Conservation (phyloP, 2,888 invertebrate species). For the Ischnus inquisitorius region DNA sequence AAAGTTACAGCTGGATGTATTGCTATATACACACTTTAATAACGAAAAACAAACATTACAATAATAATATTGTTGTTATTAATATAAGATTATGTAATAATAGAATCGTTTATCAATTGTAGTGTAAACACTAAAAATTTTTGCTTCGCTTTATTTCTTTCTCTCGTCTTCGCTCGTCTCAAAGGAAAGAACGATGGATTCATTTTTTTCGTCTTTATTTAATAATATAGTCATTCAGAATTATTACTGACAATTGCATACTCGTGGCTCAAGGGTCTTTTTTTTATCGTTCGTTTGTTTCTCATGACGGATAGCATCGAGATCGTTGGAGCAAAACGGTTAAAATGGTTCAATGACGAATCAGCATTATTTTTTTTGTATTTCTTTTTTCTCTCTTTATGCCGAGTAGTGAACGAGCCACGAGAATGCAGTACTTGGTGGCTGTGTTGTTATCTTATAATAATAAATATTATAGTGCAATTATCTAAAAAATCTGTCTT, state of each 20-base stretch:
- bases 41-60: conserved; percentile 85
- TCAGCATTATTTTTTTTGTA: conserved; percentile 14
- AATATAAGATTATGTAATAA: conserved; percentile 84
- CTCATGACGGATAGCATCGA: conserved; percentile 46
- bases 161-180: conserved; percentile 63
- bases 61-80: conserved; percentile 82
- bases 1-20: conserved; percentile 75
- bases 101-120: conserved; percentile 84
- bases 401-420: conserved; percentile 68
- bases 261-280: conserved; percentile 72
- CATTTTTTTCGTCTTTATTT: conserved; percentile 75
- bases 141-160: conserved; percentile 74
- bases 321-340: conserved; percentile 54
- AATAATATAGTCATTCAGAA: conserved; percentile 81
- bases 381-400: conserved; percentile 28
- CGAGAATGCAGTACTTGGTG: conserved; percentile 74
- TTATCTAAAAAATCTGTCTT: conserved; percentile 84
- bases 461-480: conserved; percentile 84
- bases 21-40: conserved; percentile 86
- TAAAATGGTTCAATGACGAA: conserved; percentile 45
- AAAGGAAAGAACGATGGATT: conserved; percentile 80
- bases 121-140: conserved; percentile 85
- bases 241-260: conserved; percentile 75
- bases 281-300: too few relatives aligned
- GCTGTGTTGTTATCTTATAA: conserved; percentile 73